Base-by-base conservation (phyloP, 1,140 invertebrate species). In the Heliconius eleuchia region DNA sequence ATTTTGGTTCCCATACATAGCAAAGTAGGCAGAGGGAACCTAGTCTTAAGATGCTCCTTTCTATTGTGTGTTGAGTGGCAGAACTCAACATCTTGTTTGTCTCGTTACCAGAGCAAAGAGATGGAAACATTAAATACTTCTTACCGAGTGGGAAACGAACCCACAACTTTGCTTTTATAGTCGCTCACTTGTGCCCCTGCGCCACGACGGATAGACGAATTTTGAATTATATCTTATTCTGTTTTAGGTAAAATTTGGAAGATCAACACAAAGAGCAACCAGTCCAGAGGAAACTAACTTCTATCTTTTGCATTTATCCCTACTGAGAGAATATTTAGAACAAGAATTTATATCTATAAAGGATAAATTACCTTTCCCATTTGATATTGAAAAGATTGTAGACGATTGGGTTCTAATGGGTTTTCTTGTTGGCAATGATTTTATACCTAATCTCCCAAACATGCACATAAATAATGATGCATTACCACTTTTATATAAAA, bases 371-470 rank as follows among this genome's bases (percentile, higher is more conserved):
- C 89, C 95, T 0, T 98, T 98, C 94, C 83, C 93, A 5, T 98
- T 96, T 92, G 96, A 98, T 90, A 95, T 99, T 79, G 98, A 99
- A 87, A 97, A 97, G 77, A 88, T 97, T 50, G 96, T 97, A 1
- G 96, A 97, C 76, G 96, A 97, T 80, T 97, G 97, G 97, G 96
- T 99, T 5, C 93, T 99, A 9, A 98, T 99, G 98, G 97, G 98
- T 2, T 99, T 99, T 92, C 94, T 99, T 39, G 97, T 99, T 8
- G 99, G 99, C 70, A 99, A 99, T 94, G 99, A 99, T 94, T 99
- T 99, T 93, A 98, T 99, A 86, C 99, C 99, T 1, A 96, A 99
- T 94, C 95, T 99, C 76, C 99, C 99, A 42, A 97, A 99, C 91
- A 95, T 99, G 89, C 98, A 99, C 91, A 99, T 99, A 84, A 96